These are phyloP conservation scores for Branchinecta lindahli DNA, from an alignment of 1,140 invertebrate species.

Conservation along the genomic window DNA sequence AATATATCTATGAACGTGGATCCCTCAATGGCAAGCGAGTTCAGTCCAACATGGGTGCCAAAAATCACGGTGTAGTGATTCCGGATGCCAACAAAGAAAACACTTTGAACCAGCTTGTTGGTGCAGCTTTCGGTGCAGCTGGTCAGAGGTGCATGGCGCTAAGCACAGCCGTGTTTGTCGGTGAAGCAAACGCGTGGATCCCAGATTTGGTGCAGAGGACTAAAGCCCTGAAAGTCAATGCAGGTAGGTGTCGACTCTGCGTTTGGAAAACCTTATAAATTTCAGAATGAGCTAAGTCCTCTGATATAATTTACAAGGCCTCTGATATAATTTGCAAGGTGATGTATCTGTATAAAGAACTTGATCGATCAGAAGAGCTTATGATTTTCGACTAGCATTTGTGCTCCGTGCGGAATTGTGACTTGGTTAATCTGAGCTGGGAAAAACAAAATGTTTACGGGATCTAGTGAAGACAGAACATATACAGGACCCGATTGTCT, in stretches of 20 bases:
- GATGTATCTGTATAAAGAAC: too few species aligned
- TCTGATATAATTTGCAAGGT: too few species aligned
- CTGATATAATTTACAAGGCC: too few species aligned
- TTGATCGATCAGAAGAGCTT: too few species aligned
- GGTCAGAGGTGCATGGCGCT: constrained; percentile 96
- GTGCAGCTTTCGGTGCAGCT: constrained; percentile 42
- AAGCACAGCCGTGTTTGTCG: constrained; percentile 91
- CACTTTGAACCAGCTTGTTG: constrained; percentile 72
- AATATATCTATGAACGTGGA: constrained; percentile 88
- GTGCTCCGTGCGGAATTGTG: too few species aligned
- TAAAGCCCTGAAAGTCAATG: constrained; percentile 79
- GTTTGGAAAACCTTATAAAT: background rate
- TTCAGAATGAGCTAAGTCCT: background rate
- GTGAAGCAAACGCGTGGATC: constrained; percentile 84
- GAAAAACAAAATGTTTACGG: too few species aligned
- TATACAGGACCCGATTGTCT: too few species aligned
- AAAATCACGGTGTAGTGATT: constrained; percentile 95
- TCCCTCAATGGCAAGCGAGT: constrained; percentile 83
- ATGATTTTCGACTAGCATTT: too few species aligned
- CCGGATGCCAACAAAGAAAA: constrained; percentile 96
- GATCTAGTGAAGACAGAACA: too few species aligned
- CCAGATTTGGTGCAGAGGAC: constrained; percentile 77
- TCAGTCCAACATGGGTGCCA: constrained; percentile 97
- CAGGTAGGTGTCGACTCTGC: constrained; percentile 35
- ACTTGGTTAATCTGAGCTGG: too few species aligned